A percentile compares a stretch with the other conserved stretches of the same genome.
phyloP scores from a whole-genome alignment of 37 sponge, comb jelly and placozoan genomes.

The Oscarella lobularis region DNA sequence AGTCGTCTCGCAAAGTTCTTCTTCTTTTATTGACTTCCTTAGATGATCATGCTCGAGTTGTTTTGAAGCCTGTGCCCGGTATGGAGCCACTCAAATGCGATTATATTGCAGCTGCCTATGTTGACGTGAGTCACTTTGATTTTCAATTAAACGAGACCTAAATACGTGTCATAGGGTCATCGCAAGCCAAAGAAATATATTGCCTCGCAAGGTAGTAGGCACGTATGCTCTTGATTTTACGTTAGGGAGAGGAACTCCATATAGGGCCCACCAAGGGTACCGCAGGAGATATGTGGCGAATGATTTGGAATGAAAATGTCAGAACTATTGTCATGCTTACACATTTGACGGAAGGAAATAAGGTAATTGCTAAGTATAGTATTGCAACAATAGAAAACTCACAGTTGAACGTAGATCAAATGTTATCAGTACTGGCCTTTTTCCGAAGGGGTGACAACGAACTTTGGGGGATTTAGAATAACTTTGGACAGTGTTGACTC shows the following conservation, averaged over 20 bases:
- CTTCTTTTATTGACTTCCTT: neutral
- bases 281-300: conserved; percentile 49
- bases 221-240: too few relatives aligned
- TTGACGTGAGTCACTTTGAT: conserved; percentile 35
- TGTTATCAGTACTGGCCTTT: conserved; percentile 46
- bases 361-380: conserved; percentile 19
- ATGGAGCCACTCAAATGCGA: conserved; percentile 12
- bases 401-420: too few relatives aligned
- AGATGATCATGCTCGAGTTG: conserved; percentile 62
- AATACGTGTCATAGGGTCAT: conserved; percentile 32
- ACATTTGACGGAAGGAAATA: conserved; percentile 35
- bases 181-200: conserved; percentile 29
- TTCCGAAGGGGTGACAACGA: neutral
- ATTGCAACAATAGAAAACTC: too few relatives aligned
- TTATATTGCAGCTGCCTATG: conserved; percentile 64
- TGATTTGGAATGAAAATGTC: conserved; percentile 48
- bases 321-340: conserved; percentile 61
- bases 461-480: conserved; percentile 34
- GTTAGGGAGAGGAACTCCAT: too few relatives aligned
- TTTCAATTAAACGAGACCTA: neutral
- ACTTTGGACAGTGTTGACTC: conserved; percentile 7
- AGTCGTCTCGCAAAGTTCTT: neutral
- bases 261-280: conserved; percentile 38
- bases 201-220: conserved; percentile 78
- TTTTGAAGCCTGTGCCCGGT: conserved; percentile 17